Conservation (phyloP, 1,140 invertebrate genomes). For the Diorhabda elongata region DNA sequence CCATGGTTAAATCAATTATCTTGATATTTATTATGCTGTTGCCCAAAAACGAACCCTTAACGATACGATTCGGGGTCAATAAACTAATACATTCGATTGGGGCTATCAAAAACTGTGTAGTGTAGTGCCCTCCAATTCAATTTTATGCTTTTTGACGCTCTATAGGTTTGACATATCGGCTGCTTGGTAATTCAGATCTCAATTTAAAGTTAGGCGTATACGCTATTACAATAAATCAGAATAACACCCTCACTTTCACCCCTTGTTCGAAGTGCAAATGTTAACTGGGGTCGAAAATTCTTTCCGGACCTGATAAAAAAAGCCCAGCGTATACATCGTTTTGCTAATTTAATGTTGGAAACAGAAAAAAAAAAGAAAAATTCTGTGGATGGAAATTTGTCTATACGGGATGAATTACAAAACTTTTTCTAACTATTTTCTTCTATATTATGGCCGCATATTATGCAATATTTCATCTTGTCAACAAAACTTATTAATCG, state of each 20-base stretch:
- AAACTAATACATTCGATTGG: background rate
- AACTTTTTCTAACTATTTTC: too few species aligned
- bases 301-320: background rate
- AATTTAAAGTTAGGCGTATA: conserved; percentile 42
- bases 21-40: too few species aligned
- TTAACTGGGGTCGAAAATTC: background rate
- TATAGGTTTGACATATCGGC: conserved; percentile 20
- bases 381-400: too few species aligned
- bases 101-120: background rate
- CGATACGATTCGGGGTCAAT: background rate
- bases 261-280: conserved; percentile 6
- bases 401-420: too few species aligned
- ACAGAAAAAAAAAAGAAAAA: background rate
- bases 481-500: too few species aligned
- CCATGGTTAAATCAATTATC: too few species aligned
- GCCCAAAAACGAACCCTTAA: too few species aligned
- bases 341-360: background rate
- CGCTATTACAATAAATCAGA: conserved; percentile 44
- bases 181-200: conserved; percentile 43
- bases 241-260: conserved; percentile 32
- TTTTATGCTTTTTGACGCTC: conserved; percentile 43
- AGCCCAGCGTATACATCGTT: background rate
- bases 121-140: conserved; percentile 35
- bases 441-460: too few species aligned
- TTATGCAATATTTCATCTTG: too few species aligned